phyloP scores from a whole-genome alignment of 2,888 invertebrate genomes.

The Marasmarcha lunaedactyla region DNA sequence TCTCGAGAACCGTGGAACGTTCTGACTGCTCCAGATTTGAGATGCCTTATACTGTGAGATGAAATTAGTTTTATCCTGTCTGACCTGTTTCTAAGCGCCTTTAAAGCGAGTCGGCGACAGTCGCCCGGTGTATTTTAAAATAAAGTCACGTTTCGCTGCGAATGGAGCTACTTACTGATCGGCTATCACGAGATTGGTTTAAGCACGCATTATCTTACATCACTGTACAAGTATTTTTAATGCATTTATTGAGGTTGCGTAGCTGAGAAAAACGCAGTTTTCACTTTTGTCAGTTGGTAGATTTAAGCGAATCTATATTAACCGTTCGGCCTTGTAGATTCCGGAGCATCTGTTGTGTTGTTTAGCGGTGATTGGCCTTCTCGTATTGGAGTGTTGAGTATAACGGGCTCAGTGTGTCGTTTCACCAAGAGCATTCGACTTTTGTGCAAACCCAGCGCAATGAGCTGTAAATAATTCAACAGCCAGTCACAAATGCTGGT shows the following conservation, averaged over 20 bases:
- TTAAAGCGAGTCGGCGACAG: background rate
- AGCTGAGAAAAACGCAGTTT: too few relatives aligned
- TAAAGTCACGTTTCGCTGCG: background rate
- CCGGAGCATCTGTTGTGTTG: background rate
- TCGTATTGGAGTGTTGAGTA: background rate
- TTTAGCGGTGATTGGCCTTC: background rate
- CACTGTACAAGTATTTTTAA: too few relatives aligned
- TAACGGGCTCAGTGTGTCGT: conserved; percentile 1
- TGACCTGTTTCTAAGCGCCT: background rate
- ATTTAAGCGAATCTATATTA: too few relatives aligned
- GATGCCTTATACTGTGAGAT: too few relatives aligned
- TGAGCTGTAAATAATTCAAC: conserved; percentile 1
- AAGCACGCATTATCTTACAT: background rate
- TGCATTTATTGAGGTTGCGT: too few relatives aligned
- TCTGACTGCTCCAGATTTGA: too few relatives aligned
- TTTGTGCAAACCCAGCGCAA: background rate
- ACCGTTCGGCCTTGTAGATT: background rate
- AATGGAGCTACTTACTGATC: background rate
- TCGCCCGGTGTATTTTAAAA: background rate
- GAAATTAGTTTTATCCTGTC: too few relatives aligned
- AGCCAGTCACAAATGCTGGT: background rate
- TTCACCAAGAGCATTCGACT: background rate
- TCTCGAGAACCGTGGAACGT: too few relatives aligned
- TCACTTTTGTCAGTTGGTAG: too few relatives aligned
- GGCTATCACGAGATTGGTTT: background rate